Conservation (phyloP, 2,797 vertebrate genomes). For the Pangasius macronema region DNA sequence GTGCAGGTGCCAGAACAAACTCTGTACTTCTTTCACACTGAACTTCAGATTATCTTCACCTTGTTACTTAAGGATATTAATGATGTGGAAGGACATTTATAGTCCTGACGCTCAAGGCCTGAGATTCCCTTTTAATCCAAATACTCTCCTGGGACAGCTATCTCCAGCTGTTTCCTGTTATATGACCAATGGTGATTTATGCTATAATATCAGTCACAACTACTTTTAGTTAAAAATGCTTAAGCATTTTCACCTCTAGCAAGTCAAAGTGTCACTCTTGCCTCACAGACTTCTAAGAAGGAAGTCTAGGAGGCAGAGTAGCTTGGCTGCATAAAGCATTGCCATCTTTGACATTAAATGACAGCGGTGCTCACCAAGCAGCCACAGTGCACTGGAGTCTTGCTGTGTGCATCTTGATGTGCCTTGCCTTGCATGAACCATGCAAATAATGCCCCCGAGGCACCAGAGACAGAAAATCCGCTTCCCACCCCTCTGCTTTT, state of each 20-base stretch:
- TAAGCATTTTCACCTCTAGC: not conserved
- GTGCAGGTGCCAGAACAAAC: slow-evolving; percentile 7
- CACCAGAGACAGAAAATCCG: slow-evolving; percentile 20
- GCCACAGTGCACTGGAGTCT: slow-evolving; percentile 24
- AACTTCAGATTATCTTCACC: slow-evolving; percentile 42
- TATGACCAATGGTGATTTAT: not conserved
- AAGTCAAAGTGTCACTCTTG: not conserved
- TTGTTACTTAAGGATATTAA: slow-evolving; percentile 39
- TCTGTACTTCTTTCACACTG: slow-evolving; percentile 24
- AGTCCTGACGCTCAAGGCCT: slow-evolving; percentile 33
- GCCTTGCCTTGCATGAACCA: slow-evolving; percentile 46
- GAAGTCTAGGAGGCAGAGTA: not conserved
- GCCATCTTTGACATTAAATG: slow-evolving; percentile 51
- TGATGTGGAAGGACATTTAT: slow-evolving; percentile 27
- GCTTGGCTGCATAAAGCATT: slow-evolving; percentile 25
- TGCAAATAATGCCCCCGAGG: slow-evolving; percentile 49
- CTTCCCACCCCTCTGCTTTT: slow-evolving; percentile 33
- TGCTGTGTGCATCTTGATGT: slow-evolving; percentile 45
- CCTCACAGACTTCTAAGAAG: not conserved
- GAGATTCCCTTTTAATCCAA: slow-evolving; percentile 14
- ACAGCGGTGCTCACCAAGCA: slow-evolving; percentile 28
- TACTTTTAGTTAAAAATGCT: not conserved
- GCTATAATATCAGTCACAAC: not conserved
- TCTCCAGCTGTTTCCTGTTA: slow-evolving; percentile 3
- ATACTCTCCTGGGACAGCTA: slow-evolving; percentile 4